phyloP scores from a whole-genome alignment of 2,797 vertebrate genomes.

The Carcharodon carcharias region DNA sequence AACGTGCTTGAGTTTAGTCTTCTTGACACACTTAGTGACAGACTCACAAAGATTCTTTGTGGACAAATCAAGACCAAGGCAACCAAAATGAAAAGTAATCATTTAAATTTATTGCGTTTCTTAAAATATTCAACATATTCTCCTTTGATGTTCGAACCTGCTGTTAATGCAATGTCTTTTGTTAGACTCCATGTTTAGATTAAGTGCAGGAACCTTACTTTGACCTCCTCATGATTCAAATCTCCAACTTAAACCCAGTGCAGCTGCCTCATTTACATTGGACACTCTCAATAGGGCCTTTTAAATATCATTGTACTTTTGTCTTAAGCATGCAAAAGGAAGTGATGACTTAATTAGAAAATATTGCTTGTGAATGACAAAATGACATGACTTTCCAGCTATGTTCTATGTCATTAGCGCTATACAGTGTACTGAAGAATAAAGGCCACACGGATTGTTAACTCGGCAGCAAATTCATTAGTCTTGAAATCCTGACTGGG shows the following conservation, averaged over 20 bases:
- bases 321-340: not conserved
- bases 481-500: not conserved
- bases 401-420: not conserved
- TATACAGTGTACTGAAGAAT: not conserved
- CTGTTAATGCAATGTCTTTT: not conserved
- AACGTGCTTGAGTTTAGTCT: constrained; percentile 83
- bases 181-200: not conserved
- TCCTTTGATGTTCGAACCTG: not conserved
- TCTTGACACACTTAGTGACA: constrained; percentile 71
- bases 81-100: constrained; percentile 58
- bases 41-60: constrained; percentile 76
- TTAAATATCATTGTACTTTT: not conserved
- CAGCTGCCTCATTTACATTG: constrained; percentile 23
- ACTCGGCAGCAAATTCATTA: not conserved
- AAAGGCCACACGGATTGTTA: not conserved
- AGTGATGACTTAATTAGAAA: not conserved
- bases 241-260: not conserved
- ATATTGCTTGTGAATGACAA: not conserved
- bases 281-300: not conserved
- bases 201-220: not conserved
- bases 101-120: not conserved
- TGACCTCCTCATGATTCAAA: constrained; percentile 24
- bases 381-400: not conserved
- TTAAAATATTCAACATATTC: not conserved
- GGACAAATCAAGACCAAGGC: constrained; percentile 66